Evolutionary conservation across 2,797 vertebrate genomes (phyloP).

Genomic region (Morelia viridis): DNA sequence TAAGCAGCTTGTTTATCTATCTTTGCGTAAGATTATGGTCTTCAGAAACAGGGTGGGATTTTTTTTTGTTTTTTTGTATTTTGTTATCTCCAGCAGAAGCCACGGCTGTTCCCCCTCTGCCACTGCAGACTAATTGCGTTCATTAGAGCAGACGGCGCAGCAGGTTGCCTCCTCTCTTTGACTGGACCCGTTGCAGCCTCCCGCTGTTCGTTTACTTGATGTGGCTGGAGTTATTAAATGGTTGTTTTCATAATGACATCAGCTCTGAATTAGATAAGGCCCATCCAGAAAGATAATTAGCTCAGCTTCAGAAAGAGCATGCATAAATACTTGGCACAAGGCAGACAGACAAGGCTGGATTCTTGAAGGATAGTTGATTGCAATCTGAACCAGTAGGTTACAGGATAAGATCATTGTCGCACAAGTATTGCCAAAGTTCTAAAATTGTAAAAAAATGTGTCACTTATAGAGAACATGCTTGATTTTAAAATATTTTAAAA

Average conservation of each 20-base stretch:
- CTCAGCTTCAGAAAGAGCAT: conserved; percentile 33
- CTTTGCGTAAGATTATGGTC: conserved; percentile 20
- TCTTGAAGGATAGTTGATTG: conserved; percentile 2
- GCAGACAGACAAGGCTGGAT: background rate
- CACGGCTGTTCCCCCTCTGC: conserved; percentile 1
- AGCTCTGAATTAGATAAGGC: conserved; percentile 43
- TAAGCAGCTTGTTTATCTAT: conserved; percentile 39
- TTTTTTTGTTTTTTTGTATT: background rate
- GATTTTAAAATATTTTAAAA: background rate
- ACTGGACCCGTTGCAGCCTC: conserved; percentile 14
- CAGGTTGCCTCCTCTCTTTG: conserved; percentile 19
- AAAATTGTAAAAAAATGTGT: background rate
- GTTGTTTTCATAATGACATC: conserved; percentile 50
- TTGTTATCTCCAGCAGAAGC: background rate
- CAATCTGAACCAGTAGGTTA: background rate
- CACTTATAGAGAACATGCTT: background rate
- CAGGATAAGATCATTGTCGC: background rate
- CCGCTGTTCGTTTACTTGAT: conserved; percentile 8
- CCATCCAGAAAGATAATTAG: conserved; percentile 34
- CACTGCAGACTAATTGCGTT: conserved; percentile 10
- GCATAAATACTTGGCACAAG: background rate
- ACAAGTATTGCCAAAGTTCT: background rate
- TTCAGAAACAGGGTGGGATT: background rate
- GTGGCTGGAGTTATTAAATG: conserved; percentile 43
- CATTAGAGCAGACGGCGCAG: conserved; percentile 23